Conservation (phyloP, 1,140 invertebrate genomes). For the Ephestia elutella region DNA sequence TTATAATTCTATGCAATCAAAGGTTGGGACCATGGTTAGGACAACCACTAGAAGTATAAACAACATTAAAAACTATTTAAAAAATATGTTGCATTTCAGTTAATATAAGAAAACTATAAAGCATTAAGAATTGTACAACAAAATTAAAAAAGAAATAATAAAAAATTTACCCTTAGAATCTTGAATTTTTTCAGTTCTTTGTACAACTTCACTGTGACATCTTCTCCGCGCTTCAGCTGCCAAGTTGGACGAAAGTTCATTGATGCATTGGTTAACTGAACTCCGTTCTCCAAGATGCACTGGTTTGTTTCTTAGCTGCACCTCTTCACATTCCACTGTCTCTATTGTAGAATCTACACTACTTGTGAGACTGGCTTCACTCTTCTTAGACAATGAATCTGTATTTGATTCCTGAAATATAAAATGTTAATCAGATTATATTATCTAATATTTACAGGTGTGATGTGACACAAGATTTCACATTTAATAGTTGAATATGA, state of each 20-base stretch:
- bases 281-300: conserved; percentile 60
- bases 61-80: no score
- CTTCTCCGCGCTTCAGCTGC: conserved; percentile 59
- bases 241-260: conserved; percentile 77
- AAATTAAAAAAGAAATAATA: no score
- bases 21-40: no score
- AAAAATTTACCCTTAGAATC: conserved; percentile 44
- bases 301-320: conserved; percentile 58
- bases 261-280: conserved; percentile 79
- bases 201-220: conserved; percentile 68
- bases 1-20: no score
- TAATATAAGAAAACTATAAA: no score
- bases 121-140: no score
- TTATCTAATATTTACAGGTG: no score
- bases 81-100: no score
- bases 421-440: no score
- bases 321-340: conserved; percentile 52
- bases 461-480: no score
- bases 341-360: conserved; percentile 52
- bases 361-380: conserved; percentile 42
- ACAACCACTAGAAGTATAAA: no score
- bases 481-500: no score
- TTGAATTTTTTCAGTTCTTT: conserved; percentile 48
- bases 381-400: conserved; percentile 57
- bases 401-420: conserved; percentile 45